Evolutionary conservation across 2,113 vertebrate genomes (phyloP).

Genomic region (Elaphurus davidianus): DNA sequence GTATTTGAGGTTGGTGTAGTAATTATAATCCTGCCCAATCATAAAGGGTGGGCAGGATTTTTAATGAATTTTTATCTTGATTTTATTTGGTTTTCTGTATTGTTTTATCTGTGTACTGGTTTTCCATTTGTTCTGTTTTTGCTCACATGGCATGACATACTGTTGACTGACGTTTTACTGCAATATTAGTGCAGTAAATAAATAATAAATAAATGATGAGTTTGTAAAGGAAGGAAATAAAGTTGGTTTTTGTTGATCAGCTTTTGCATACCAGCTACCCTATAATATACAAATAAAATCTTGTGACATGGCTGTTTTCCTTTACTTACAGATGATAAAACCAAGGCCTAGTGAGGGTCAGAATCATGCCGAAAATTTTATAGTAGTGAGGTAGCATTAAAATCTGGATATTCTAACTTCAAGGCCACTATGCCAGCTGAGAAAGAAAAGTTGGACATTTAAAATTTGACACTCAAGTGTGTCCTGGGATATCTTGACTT

Average conservation of each 20-base stretch:
- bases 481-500: background rate
- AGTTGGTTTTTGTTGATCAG: background rate
- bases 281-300: background rate
- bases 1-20: background rate
- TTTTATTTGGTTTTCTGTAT: background rate
- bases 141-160: background rate
- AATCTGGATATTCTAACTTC: background rate
- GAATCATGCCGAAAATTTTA: constrained; percentile 1
- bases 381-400: background rate
- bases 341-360: background rate
- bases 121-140: background rate
- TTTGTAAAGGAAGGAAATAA: background rate
- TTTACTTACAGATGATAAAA: background rate
- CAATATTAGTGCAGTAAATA: background rate
- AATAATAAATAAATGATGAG: background rate
- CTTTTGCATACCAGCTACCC: background rate
- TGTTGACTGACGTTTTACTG: background rate
- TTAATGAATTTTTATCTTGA: constrained; percentile 21
- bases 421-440: background rate
- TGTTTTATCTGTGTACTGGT: background rate
- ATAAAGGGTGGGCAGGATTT: background rate
- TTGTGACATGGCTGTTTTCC: background rate
- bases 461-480: background rate
- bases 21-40: background rate
- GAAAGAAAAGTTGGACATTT: background rate